Evolutionary conservation across 2,113 vertebrate species (phyloP).

Genomic region (Psettodes erumei): DNA sequence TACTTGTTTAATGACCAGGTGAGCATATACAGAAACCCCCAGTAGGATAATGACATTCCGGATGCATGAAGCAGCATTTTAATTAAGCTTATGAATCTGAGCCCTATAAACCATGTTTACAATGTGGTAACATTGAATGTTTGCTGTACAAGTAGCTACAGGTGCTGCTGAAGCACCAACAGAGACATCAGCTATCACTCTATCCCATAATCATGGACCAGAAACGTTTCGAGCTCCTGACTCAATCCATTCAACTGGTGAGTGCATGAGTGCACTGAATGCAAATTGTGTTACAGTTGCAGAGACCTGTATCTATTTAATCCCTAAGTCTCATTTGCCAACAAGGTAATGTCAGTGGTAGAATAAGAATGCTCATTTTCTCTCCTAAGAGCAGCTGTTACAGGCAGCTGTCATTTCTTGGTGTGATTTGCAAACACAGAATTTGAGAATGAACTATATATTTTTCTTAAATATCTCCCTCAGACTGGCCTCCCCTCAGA

Average conservation of each 20-base stretch:
- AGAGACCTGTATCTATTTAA: not conserved
- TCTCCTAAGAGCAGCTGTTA: not conserved
- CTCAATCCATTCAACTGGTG: not conserved
- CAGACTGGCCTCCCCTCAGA: no score
- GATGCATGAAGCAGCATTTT: not conserved
- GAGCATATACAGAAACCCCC: not conserved
- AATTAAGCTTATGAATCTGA: not conserved
- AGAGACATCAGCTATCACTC: no score
- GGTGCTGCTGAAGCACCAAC: not conserved
- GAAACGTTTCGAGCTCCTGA: not conserved
- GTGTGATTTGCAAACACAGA: no score
- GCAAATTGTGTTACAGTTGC: not conserved
- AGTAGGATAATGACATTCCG: slow-evolving; percentile 10
- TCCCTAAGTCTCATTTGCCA: not conserved
- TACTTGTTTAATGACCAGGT: slow-evolving; percentile 6
- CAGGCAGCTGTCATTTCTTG: not conserved
- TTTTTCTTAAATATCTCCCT: no score
- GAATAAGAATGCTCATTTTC: not conserved
- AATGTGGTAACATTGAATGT: not conserved
- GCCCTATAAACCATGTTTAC: not conserved
- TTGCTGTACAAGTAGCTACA: not conserved
- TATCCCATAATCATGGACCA: not conserved
- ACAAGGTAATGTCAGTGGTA: not conserved
- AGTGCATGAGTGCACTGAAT: not conserved
- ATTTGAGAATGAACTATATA: no score